These are phyloP conservation scores for Habrosyne pyritoides DNA, from an alignment of 2,888 invertebrate genomes.

Conservation along the genomic window DNA sequence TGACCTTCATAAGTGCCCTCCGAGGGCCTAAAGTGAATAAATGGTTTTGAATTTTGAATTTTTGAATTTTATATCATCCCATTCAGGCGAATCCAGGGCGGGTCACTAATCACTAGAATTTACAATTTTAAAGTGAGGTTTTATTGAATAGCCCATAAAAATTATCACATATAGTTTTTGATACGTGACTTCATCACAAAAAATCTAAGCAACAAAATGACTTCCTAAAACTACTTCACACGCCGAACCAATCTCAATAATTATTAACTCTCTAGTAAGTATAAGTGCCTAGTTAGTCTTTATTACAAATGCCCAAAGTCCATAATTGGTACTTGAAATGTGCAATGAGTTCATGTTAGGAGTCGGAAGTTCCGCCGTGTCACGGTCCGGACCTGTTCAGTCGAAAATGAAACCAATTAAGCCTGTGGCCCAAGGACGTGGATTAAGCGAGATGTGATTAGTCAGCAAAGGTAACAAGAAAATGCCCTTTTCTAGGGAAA, in stretches of 20 bases:
- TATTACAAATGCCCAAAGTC: slow-evolving; percentile 46
- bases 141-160: too few relatives aligned
- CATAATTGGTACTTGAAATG: slow-evolving; percentile 48
- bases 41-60: too few relatives aligned
- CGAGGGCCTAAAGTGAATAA: too few relatives aligned
- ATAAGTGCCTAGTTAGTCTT: slow-evolving; percentile 21
- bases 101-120: too few relatives aligned
- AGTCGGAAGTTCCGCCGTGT: slow-evolving; percentile 60
- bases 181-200: too few relatives aligned
- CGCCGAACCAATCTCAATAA: neutral
- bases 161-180: too few relatives aligned
- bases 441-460: slow-evolving; percentile 23
- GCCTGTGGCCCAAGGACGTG: slow-evolving; percentile 47
- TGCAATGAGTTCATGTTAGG: slow-evolving; percentile 44
- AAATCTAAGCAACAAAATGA: neutral
- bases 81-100: too few relatives aligned
- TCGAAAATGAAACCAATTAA: slow-evolving; percentile 82
- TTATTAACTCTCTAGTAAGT: neutral
- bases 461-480: neutral
- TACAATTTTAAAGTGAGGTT: too few relatives aligned
- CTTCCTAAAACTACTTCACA: neutral
- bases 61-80: too few relatives aligned
- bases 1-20: too few relatives aligned
- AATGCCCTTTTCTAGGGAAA: neutral
- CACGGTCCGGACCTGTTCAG: slow-evolving; percentile 73